Evolutionary conservation across 92 coral and sea anemone species (phyloP), one percentile per base, ranked within the genome.

Genomic region (Zoanthus sansibaricus): DNA sequence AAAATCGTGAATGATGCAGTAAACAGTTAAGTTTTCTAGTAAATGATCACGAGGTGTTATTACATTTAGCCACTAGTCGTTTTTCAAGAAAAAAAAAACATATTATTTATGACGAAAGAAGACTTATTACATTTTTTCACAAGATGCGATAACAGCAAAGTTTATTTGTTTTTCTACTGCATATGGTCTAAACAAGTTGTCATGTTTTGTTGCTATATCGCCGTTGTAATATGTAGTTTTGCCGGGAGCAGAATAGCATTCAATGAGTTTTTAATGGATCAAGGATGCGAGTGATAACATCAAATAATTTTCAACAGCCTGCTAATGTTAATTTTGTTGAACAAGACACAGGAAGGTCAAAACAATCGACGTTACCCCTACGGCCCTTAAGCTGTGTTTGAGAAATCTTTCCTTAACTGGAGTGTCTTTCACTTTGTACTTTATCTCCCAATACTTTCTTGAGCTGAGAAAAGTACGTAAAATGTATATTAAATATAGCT

Each of bases 261-360:
- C 85, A 80, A 80, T 66, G 85, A 66, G 85, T 44, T 80, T 80
- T 80, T 80, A 80, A 80, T 80, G 85, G 85, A 80, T 80, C 75
- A 55, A 52, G 85, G 75, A 47, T 68, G 85, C 85, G 20, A 20
- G 62, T 80, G 85, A 80, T 80, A 80, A 66, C 73, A 80, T 80
- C 62, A 64, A 66, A 64, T 80, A 72, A 80, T 66, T 64, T 80
- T 80, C 85, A 42, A 25, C 85, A 74, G 85, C 56, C 85, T 37
- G 85, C 46, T 80, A 74, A 20, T 80, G 44, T 80, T 80, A 64
- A 80, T 71, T 80, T 79, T 80, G 51, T 20, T 12, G 61, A 80
- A 49, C 49, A 47, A 47, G 46, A 80, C 73, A 56, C 54, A 66
- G 85, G 75, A 80, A 80, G 85, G 85, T 80, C 75, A 80, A 80